Evolutionary conservation across 2,113 vertebrate genomes (phyloP).

Genomic region (Numida meleagris): DNA sequence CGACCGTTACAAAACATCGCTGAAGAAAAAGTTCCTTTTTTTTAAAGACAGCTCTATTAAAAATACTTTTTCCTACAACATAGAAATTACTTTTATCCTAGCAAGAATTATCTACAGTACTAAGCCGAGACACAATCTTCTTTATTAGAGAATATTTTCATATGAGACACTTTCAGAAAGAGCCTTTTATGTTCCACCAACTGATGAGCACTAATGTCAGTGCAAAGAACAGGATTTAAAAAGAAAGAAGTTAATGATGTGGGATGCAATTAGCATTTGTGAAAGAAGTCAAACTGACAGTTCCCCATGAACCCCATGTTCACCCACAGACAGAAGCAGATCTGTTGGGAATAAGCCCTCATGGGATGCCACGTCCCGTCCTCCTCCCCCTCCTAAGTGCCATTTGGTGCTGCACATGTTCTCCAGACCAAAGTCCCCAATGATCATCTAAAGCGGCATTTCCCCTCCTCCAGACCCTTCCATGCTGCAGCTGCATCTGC

Average conservation of each 20-base stretch:
- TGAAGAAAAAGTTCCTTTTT: not conserved
- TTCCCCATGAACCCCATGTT: not conserved
- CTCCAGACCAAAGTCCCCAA: not conserved
- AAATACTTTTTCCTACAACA: not conserved
- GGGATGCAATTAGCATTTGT: not conserved
- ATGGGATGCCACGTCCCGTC: accelerated
- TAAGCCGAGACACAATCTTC: not conserved
- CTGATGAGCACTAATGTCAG: not conserved
- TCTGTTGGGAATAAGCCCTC: not conserved
- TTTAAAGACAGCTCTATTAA: not conserved
- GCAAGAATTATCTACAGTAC: not conserved
- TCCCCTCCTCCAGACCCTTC: not conserved
- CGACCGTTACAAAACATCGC: not conserved
- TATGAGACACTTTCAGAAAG: not conserved
- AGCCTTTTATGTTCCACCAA: conserved; percentile 20
- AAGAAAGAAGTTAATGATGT: not conserved
- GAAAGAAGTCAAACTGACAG: not conserved
- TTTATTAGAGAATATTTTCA: conserved; percentile 14
- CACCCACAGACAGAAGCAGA: not conserved
- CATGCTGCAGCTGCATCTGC: not conserved
- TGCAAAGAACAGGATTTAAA: conserved; percentile 2
- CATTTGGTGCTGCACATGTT: accelerated
- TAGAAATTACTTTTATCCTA: conserved; percentile 1
- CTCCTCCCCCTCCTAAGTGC: not conserved
- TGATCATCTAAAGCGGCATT: not conserved